Evolutionary conservation across 1,140 invertebrate genomes (phyloP).

Genomic region (Drosophila lini): DNA sequence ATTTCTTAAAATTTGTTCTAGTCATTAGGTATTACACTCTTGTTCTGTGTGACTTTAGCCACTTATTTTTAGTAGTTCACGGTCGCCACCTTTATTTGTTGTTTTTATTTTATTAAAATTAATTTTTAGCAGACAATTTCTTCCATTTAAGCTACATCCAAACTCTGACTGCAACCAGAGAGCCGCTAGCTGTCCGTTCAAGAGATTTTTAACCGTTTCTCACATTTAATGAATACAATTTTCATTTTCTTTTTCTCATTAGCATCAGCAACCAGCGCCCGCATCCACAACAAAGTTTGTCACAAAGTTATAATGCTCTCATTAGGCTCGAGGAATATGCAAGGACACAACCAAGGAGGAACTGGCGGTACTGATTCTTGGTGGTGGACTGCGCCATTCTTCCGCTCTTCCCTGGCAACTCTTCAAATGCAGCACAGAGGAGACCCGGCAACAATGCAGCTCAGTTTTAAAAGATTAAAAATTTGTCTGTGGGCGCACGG

Average conservation of each 20-base stretch:
- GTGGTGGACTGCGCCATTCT: constrained; percentile 33
- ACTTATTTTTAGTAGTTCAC: background rate
- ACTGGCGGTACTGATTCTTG: constrained; percentile 8
- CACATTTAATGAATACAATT: constrained; percentile 20
- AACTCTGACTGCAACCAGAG: background rate
- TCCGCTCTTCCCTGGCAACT: constrained; percentile 19
- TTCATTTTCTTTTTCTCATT: constrained; percentile 23
- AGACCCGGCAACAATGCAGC: constrained; percentile 41
- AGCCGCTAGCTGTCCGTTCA: background rate
- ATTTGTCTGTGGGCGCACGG: constrained; percentile 47
- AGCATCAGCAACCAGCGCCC: constrained; percentile 22
- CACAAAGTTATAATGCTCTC: constrained; percentile 56
- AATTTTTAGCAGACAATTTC: background rate
- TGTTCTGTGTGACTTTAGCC: background rate
- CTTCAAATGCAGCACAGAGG: constrained; percentile 55
- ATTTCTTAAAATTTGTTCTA: background rate
- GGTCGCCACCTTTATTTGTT: background rate
- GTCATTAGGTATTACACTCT: background rate
- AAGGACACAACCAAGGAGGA: constrained; percentile 25
- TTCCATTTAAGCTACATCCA: background rate
- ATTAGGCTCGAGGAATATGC: constrained; percentile 53
- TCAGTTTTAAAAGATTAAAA: constrained; percentile 76
- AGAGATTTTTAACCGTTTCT: constrained; percentile 6
- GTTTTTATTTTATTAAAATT: background rate
- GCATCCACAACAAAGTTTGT: constrained; percentile 28